These are phyloP conservation scores for Acanthurus lineatus DNA, from an alignment of 2,797 vertebrate genomes.

Conservation along the genomic window DNA sequence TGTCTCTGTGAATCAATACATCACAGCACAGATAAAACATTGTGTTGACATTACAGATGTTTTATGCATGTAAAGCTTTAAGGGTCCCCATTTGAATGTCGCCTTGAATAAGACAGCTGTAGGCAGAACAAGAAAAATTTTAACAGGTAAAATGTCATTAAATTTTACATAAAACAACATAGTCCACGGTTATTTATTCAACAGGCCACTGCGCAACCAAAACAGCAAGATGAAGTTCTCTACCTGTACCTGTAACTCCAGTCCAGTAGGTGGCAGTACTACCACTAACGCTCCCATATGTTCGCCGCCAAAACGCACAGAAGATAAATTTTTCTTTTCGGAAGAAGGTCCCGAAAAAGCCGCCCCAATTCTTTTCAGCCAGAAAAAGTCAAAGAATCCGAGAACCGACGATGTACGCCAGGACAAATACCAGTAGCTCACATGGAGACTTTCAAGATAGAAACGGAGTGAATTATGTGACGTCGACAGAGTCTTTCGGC, in stretches of 20 bases:
- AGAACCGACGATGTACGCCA: slow-evolving; percentile 80
- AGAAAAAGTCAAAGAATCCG: slow-evolving; percentile 62
- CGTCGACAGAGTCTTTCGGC: slow-evolving; percentile 82
- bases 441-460: slow-evolving; percentile 84
- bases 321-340: slow-evolving; percentile 83
- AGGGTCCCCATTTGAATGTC: too few relatives aligned
- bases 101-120: too few relatives aligned
- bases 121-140: too few relatives aligned
- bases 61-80: too few relatives aligned
- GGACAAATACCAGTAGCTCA: slow-evolving; percentile 79
- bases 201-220: too few relatives aligned
- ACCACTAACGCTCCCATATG: neutral
- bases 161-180: too few relatives aligned
- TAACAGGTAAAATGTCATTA: too few relatives aligned
- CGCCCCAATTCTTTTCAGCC: slow-evolving; percentile 75
- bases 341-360: slow-evolving; percentile 83
- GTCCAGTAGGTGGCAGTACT: slow-evolving; percentile 65
- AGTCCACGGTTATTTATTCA: too few relatives aligned
- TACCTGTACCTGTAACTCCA: slow-evolving; percentile 51
- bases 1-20: too few relatives aligned
- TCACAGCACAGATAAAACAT: too few relatives aligned
- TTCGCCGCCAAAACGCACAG: slow-evolving; percentile 80
- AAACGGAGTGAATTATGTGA: slow-evolving; percentile 84
- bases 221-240: too few relatives aligned
- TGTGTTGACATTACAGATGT: too few relatives aligned